Conservation (phyloP, 2,797 vertebrate genomes). For the Mus caroli region DNA sequence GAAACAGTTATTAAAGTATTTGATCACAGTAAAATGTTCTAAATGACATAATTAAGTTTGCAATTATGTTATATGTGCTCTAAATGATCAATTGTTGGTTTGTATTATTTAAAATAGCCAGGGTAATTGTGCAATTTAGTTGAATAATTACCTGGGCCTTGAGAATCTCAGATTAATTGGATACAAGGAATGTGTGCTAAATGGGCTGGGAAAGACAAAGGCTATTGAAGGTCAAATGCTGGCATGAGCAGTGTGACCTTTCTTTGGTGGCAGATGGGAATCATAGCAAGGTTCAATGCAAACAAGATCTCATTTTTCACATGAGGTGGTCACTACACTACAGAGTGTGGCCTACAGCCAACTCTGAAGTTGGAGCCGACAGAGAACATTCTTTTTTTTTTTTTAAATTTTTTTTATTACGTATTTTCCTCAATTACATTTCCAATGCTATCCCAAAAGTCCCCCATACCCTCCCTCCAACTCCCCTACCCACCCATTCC, state of each 20-base stretch:
- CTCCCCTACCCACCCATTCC: too few relatives aligned
- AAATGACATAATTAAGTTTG: constrained; percentile 17
- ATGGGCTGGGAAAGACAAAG: neutral
- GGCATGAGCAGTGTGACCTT: neutral
- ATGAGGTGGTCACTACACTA: too few relatives aligned
- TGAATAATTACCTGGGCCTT: neutral
- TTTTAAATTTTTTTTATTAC: too few relatives aligned
- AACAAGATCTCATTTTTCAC: neutral
- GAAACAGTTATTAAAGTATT: neutral
- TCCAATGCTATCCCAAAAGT: too few relatives aligned
- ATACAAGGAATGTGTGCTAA: neutral
- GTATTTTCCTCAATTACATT: too few relatives aligned
- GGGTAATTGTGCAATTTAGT: neutral
- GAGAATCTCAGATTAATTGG: neutral
- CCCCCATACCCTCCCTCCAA: too few relatives aligned
- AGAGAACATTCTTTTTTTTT: neutral
- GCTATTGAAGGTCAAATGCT: neutral
- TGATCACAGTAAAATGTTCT: neutral
- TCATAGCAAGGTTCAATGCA: neutral
- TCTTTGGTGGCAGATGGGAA: neutral
- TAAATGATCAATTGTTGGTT: constrained; percentile 23
- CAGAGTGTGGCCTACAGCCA: neutral
- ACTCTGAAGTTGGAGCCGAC: neutral
- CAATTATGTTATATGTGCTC: neutral
- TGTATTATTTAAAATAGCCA: neutral